Base-by-base conservation (phyloP, 2,888 invertebrate genomes). In the Cantharis nigra region DNA sequence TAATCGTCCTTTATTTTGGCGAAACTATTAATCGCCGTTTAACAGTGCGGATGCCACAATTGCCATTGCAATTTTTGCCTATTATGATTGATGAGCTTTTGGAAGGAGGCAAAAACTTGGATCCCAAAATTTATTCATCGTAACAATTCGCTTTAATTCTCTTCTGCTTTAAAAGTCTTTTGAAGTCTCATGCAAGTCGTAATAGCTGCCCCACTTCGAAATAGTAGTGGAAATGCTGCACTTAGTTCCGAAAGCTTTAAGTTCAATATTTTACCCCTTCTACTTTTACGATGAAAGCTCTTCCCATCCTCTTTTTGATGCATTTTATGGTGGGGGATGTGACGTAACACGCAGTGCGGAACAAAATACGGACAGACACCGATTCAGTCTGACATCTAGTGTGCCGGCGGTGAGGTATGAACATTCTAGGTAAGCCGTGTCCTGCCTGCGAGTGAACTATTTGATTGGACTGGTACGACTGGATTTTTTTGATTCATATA, bases 331-430 rank as follows among this genome's bases (percentile, higher is more conserved):
- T 83, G 83, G 84, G 85, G 84, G 81, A 78, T 78, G 86, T 89
- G 87, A 89, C 89, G 89, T 88, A 87, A 85, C 87, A 86, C 85
- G 86, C 87, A 86, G 87, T 88, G 88, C 88, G 88, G 88, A 88
- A 88, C 87, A 88, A 88, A 88, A 87, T 86, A 87, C 86, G 84
- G 84, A 83, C 86, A 85, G 82, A 83, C 83, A 83, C 82, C 84
- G 83, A 82, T 86, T 84, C 87, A 87, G 87, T 87, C 87, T 85
- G 88, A 88, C 88, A 88, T 88, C 88, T 88, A 87, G 87, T 88
- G 88, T 88, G 86, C 85, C 84, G 84, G 86, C 84, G 88, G 87
- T 85, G 87, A 88, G 88, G 88, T 88, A 89, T 89, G 89, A 89
- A 89, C 88, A 88, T 88, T 87, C 86, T 89, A 89, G 89, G 89